Percentiles rank a stretch among this genome's conserved stretches.
These are phyloP conservation scores for Cricetomys ansorgei DNA, from an alignment of 2,113 vertebrate species.

Conservation along the genomic window DNA sequence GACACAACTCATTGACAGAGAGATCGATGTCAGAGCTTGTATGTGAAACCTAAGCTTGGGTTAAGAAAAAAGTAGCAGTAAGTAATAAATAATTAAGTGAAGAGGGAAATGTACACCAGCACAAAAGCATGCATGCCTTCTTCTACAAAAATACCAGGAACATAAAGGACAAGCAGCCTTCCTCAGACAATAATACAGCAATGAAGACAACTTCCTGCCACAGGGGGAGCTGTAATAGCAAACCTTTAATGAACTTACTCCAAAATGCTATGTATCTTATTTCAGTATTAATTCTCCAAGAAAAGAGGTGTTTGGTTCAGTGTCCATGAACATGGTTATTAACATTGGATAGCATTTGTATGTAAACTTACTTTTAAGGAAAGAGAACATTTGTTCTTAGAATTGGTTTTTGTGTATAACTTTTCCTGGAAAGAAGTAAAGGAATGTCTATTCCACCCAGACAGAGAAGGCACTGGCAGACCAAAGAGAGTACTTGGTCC, in stretches of 20 bases:
- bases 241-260: not conserved
- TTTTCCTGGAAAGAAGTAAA: not conserved
- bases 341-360: not conserved
- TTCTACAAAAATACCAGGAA: not conserved
- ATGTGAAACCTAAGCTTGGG: not conserved
- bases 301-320: not conserved
- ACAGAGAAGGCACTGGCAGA: not conserved
- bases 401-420: not conserved
- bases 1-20: not conserved
- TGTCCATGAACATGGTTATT: not conserved
- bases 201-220: not conserved
- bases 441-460: not conserved
- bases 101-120: not conserved
- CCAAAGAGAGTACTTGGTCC: too few species aligned
- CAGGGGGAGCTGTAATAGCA: not conserved
- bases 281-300: not conserved
- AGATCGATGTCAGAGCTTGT: not conserved
- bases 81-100: not conserved
- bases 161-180: not conserved
- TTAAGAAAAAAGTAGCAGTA: not conserved
- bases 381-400: not conserved
- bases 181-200: not conserved
- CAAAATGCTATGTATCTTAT: not conserved
- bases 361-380: not conserved
- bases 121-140: not conserved